A percentile compares a stretch with the other conserved stretches of the same genome.
Evolutionary conservation across 2,113 vertebrate genomes (phyloP).

Genomic region (Vimba vimba): DNA sequence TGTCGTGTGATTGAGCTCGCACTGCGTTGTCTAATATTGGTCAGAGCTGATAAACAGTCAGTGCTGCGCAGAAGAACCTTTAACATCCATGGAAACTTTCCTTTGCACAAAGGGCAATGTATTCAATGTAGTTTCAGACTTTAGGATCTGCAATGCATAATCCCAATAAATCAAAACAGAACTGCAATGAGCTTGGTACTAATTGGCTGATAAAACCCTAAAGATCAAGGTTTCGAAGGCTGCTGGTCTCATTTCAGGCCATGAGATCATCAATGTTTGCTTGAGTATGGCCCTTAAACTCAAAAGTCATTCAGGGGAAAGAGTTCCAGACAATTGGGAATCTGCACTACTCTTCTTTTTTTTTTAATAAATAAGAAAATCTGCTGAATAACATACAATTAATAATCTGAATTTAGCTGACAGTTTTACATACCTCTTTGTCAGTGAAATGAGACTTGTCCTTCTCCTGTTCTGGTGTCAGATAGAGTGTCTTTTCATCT

Average conservation of each 20-base stretch:
- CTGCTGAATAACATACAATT: background rate
- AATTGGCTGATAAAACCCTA: background rate
- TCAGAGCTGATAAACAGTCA: no score
- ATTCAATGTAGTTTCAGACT: background rate
- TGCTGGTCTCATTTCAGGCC: background rate
- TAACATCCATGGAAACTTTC: background rate
- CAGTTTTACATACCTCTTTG: constrained; percentile 86
- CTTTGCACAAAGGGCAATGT: background rate
- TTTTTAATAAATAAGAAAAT: background rate
- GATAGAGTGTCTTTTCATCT: constrained; percentile 98
- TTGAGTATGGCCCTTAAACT: background rate
- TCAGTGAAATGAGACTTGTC: constrained; percentile 99
- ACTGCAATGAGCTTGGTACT: background rate
- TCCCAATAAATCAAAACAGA: background rate
- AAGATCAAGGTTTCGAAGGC: background rate
- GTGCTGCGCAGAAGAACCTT: no score
- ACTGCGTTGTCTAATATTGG: no score
- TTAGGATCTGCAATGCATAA: background rate
- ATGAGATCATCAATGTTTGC: background rate
- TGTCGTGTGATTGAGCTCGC: no score
- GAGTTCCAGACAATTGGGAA: background rate
- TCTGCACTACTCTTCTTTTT: background rate
- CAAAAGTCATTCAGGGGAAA: background rate
- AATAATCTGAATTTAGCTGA: background rate
- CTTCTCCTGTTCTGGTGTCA: constrained; percentile 99